These are phyloP conservation scores for Chouioia cunea DNA, from an alignment of 2,888 invertebrate species.

Conservation along the genomic window DNA sequence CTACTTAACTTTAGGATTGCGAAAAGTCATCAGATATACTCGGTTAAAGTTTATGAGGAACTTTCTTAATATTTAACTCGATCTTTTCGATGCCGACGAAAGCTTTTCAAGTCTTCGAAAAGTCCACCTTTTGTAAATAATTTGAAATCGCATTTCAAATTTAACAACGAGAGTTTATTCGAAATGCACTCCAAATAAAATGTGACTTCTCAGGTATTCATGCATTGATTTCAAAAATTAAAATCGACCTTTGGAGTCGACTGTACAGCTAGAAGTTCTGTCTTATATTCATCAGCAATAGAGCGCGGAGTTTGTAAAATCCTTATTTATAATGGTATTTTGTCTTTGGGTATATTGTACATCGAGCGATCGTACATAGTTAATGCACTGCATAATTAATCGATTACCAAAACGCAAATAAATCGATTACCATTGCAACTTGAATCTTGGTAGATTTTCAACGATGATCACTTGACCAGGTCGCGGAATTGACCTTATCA, in stretches of 20 bases:
- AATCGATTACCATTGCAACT: slow-evolving; percentile 30
- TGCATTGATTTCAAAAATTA: slow-evolving; percentile 29
- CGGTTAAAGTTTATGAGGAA: no score
- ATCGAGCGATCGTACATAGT: slow-evolving; percentile 8
- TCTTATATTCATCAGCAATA: not conserved
- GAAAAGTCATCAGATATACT: no score
- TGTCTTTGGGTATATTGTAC: slow-evolving; percentile 11
- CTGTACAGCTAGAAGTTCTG: slow-evolving; percentile 5
- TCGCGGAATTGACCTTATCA: slow-evolving; percentile 43
- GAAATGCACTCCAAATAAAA: slow-evolving; percentile 12
- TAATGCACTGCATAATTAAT: slow-evolving; percentile 42
- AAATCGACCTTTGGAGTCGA: slow-evolving; percentile 23
- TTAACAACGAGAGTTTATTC: no score
- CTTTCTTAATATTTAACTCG: no score
- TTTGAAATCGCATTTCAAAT: no score
- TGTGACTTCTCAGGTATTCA: not conserved
- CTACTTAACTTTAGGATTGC: no score
- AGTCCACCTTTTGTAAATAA: no score
- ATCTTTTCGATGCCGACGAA: no score
- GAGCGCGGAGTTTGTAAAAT: slow-evolving; percentile 22
- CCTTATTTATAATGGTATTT: slow-evolving; percentile 29
- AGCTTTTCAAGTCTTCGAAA: no score
- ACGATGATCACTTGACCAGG: slow-evolving; percentile 36
- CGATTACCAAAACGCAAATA: slow-evolving; percentile 33
- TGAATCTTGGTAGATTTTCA: slow-evolving; percentile 30